Conservation (phyloP, 2,888 invertebrate species). For the Orthosia gothica region DNA sequence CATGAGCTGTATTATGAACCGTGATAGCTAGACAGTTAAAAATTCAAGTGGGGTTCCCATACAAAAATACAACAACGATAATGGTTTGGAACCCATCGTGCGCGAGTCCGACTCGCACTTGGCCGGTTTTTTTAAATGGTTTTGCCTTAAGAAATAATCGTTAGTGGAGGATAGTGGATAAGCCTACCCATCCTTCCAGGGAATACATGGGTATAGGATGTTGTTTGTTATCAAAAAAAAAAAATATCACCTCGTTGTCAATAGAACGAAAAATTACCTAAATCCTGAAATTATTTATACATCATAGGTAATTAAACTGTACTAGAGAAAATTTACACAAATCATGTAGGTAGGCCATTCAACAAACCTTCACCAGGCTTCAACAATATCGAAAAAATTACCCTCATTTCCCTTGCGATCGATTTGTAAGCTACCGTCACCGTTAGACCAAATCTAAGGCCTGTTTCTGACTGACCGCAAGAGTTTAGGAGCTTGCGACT, state of each 20-base stretch:
- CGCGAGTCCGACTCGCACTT: too few relatives aligned
- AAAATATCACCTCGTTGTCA: too few relatives aligned
- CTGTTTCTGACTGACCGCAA: slow-evolving; percentile 72
- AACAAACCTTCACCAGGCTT: background rate
- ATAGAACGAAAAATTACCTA: background rate
- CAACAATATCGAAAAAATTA: background rate
- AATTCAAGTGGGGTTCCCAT: too few relatives aligned
- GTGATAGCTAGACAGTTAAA: too few relatives aligned
- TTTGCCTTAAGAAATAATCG: too few relatives aligned
- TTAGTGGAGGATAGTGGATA: too few relatives aligned
- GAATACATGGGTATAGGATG: background rate
- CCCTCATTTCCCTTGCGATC: background rate
- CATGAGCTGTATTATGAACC: too few relatives aligned
- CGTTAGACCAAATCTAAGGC: slow-evolving; percentile 58
- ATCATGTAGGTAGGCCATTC: too few relatives aligned
- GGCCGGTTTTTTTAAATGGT: too few relatives aligned
- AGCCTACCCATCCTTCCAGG: background rate
- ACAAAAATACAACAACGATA: too few relatives aligned
- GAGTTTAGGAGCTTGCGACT: slow-evolving; percentile 40
- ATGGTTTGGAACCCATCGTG: too few relatives aligned
- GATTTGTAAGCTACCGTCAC: slow-evolving; percentile 10
- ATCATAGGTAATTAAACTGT: background rate
- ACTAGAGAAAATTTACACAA: background rate
- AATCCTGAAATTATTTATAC: too few relatives aligned
- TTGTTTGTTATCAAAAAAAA: background rate